phyloP scores from a whole-genome alignment of 2,113 vertebrate species.

The Polypterus senegalus region DNA sequence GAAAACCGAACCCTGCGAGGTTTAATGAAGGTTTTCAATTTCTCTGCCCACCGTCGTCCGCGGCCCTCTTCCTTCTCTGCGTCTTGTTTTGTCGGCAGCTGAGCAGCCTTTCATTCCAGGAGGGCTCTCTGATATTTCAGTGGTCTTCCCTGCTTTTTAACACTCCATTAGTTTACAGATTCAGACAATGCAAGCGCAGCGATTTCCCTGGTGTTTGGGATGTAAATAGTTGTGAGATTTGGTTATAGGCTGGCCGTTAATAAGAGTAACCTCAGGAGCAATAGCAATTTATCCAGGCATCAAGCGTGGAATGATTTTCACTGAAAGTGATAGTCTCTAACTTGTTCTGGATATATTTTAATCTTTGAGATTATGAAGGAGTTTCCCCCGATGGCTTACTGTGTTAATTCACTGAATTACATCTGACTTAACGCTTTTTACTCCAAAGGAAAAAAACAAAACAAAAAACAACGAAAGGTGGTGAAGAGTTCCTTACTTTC shows the following conservation, averaged over 20 bases:
- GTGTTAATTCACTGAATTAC: slow-evolving; percentile 6
- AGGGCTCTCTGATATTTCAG: background rate
- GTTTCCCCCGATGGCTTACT: slow-evolving; percentile 3
- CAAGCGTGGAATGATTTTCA: slow-evolving; percentile 23
- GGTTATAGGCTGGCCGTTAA: slow-evolving; percentile 27
- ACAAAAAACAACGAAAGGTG: too few relatives aligned
- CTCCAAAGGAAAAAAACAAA: background rate
- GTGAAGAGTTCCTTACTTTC: too few relatives aligned
- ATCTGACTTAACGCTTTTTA: slow-evolving; percentile 3
- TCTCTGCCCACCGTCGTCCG: slow-evolving; percentile 15
- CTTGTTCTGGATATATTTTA: slow-evolving; percentile 7
- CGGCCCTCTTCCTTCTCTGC: background rate
- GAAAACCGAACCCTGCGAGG: slow-evolving; percentile 25
- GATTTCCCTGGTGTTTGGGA: slow-evolving; percentile 20
- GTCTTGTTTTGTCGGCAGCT: background rate
- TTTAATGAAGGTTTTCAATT: slow-evolving; percentile 48
- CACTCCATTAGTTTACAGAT: slow-evolving; percentile 16
- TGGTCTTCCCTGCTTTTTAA: slow-evolving; percentile 1
- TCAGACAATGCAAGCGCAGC: slow-evolving; percentile 22
- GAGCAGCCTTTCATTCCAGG: background rate
- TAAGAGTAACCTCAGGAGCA: slow-evolving; percentile 31
- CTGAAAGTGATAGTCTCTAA: slow-evolving; percentile 8
- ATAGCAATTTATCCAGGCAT: slow-evolving; percentile 29
- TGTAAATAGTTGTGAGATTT: slow-evolving; percentile 29
- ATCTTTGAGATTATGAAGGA: slow-evolving; percentile 6